A percentile compares a stretch with the other conserved stretches of the same genome.
These are phyloP conservation scores for Egretta garzetta DNA, from an alignment of 2,113 vertebrate genomes.

Conservation along the genomic window DNA sequence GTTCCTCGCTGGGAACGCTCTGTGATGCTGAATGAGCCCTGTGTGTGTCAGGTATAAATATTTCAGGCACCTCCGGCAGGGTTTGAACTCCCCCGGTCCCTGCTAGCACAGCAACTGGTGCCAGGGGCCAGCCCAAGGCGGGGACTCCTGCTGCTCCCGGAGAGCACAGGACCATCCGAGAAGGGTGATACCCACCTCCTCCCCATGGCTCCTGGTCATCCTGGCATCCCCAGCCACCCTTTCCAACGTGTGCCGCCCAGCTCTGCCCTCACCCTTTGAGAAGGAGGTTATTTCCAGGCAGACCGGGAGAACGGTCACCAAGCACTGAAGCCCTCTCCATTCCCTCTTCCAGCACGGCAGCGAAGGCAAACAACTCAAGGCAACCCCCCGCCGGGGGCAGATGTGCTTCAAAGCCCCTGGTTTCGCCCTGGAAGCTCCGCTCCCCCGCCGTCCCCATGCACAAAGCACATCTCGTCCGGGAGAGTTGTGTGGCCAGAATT, in stretches of 20 bases:
- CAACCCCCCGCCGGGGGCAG: background rate
- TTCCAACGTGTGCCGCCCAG: accelerated
- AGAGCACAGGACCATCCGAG: background rate
- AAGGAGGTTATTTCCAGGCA: background rate
- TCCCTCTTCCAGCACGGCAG: background rate
- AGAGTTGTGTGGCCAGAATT: background rate
- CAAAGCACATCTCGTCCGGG: background rate
- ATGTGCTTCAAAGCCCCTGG: background rate
- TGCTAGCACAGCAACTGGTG: background rate
- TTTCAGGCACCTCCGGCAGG: background rate
- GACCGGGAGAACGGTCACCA: background rate
- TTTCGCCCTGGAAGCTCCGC: background rate
- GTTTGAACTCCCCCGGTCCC: background rate
- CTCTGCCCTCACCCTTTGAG: background rate
- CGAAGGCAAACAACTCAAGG: background rate
- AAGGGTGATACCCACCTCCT: too few species aligned
- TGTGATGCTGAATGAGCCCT: background rate
- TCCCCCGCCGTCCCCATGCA: too few species aligned
- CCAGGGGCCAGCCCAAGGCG: background rate
- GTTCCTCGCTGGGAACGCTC: background rate
- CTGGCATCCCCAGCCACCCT: background rate
- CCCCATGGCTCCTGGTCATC: background rate
- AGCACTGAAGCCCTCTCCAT: background rate
- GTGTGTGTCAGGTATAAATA: background rate
- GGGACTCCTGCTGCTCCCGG: background rate